These are phyloP conservation scores for Melanotaenia nigrans DNA, from an alignment of 2,797 vertebrate species.

Conservation along the genomic window DNA sequence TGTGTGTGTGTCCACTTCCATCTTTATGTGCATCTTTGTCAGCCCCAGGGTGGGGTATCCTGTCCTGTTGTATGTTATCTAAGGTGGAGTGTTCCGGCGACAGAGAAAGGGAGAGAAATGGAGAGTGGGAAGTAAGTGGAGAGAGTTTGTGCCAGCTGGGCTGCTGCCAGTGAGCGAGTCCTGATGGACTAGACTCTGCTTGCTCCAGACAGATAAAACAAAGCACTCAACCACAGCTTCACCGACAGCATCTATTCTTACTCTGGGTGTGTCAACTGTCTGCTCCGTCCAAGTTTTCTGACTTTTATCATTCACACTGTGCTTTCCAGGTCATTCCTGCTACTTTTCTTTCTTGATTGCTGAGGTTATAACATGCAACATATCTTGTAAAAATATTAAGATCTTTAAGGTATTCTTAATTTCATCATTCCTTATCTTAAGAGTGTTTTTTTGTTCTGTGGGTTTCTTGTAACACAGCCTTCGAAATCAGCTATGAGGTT, in stretches of 20 bases:
- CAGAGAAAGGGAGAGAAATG: slow-evolving; percentile 43
- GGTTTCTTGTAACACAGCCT: background rate
- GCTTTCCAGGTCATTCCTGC: slow-evolving; percentile 45
- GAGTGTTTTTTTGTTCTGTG: background rate
- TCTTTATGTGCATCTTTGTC: slow-evolving; percentile 50
- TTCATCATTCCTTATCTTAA: slow-evolving; percentile 5
- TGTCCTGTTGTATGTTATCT: slow-evolving; percentile 65
- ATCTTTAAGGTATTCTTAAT: background rate
- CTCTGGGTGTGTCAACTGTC: slow-evolving; percentile 53
- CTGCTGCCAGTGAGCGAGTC: slow-evolving; percentile 32
- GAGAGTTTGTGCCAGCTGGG: slow-evolving; percentile 25
- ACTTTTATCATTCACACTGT: slow-evolving; percentile 29
- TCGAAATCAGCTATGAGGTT: background rate
- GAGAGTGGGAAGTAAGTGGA: slow-evolving; percentile 34
- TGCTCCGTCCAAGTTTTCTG: slow-evolving; percentile 26
- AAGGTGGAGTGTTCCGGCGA: slow-evolving; percentile 45
- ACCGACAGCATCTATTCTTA: slow-evolving; percentile 65
- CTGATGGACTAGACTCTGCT: slow-evolving; percentile 40
- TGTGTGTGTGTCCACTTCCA: slow-evolving; percentile 5
- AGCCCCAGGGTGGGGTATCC: slow-evolving; percentile 61
- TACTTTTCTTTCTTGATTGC: slow-evolving; percentile 28
- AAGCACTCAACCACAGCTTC: slow-evolving; percentile 24
- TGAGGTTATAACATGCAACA: background rate
- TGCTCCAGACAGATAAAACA: slow-evolving; percentile 57
- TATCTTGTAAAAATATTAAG: slow-evolving; percentile 1